A percentile compares a stretch with the other conserved stretches of the same genome.
Evolutionary conservation across 2,113 vertebrate species (phyloP).

Genomic region (Marmota monax): DNA sequence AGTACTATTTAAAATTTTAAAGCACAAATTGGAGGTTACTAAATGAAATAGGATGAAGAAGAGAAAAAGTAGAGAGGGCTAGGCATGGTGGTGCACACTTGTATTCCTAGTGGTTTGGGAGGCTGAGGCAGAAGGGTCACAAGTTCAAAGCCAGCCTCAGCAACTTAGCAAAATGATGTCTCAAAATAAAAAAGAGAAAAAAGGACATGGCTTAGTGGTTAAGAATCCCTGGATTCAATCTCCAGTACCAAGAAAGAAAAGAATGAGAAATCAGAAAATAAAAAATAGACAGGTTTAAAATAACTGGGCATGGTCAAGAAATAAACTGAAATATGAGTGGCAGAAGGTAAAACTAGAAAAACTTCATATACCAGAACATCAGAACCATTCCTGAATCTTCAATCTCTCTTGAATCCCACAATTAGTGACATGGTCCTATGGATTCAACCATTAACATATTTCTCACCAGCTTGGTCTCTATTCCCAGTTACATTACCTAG

Average conservation of each 20-base stretch:
- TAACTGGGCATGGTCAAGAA: neutral
- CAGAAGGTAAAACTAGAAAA: neutral
- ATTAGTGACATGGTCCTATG: neutral
- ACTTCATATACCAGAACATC: neutral
- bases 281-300: neutral
- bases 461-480: neutral
- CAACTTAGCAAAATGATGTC: too few relatives aligned
- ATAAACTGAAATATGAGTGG: neutral
- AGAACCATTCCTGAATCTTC: neutral
- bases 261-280: too few relatives aligned
- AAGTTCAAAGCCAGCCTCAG: too few relatives aligned
- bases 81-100: too few relatives aligned
- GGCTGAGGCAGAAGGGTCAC: too few relatives aligned
- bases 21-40: neutral
- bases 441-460: neutral
- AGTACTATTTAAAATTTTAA: neutral
- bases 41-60: neutral
- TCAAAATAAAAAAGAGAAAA: too few relatives aligned
- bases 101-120: too few relatives aligned
- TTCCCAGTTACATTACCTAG: neutral
- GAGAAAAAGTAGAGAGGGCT: neutral
- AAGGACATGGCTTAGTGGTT: too few relatives aligned
- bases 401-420: neutral
- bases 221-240: too few relatives aligned
- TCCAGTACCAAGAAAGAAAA: too few relatives aligned